Evolutionary conservation across 2,113 vertebrate species (phyloP).

Genomic region (Colius striatus): DNA sequence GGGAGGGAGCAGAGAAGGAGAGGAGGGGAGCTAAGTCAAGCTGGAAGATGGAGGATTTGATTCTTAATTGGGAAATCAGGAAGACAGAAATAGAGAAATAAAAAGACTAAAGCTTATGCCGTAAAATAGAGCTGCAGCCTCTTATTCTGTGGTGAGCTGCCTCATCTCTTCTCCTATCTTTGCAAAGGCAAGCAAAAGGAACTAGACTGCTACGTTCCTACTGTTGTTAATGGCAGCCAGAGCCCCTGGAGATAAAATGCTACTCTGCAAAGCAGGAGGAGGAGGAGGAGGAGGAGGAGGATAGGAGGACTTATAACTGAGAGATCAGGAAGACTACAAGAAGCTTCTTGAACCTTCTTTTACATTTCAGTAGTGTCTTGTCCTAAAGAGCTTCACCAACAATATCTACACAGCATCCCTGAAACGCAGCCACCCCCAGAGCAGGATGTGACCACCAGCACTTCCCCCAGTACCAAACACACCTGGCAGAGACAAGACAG

Average conservation of each 20-base stretch:
- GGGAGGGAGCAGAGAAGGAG: constrained; percentile 1
- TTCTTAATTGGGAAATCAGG: neutral
- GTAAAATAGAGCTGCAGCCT: neutral
- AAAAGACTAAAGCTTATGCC: neutral
- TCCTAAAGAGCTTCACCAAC: neutral
- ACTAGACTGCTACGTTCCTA: neutral
- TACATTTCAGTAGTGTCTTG: neutral
- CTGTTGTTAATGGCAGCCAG: neutral
- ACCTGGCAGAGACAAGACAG: neutral
- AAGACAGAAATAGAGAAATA: neutral
- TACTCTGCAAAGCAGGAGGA: neutral
- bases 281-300: neutral
- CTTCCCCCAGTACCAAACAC: fast-evolving
- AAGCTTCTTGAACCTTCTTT: constrained; percentile 49
- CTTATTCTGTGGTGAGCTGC: neutral
- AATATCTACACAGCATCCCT: neutral
- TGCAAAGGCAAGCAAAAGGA: neutral
- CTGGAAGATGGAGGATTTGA: constrained; percentile 12
- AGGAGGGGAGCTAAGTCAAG: neutral
- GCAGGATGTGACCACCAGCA: neutral
- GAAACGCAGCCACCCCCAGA: neutral
- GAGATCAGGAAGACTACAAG: neutral
- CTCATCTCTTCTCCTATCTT: neutral
- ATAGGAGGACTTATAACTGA: neutral
- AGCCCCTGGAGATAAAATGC: neutral